Conservation (phyloP, 2,888 invertebrate genomes). For the Apotomis betuletana region DNA sequence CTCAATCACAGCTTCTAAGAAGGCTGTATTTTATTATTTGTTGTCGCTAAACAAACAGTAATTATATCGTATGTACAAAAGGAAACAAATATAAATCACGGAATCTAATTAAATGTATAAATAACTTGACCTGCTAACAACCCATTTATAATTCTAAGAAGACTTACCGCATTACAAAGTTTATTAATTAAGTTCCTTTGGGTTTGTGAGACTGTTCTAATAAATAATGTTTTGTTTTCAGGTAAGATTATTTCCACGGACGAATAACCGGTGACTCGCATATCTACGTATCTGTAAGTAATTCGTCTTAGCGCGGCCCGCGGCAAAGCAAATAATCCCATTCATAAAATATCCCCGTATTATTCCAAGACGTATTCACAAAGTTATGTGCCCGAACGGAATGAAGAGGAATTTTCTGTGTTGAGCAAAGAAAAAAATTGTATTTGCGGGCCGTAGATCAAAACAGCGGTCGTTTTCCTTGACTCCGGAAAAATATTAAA, state of each 20-base stretch:
- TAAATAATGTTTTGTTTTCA: slow-evolving; percentile 59
- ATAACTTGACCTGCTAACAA: slow-evolving; percentile 34
- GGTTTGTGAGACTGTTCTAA: slow-evolving; percentile 33
- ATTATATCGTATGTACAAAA: too few relatives aligned
- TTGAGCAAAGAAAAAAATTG: slow-evolving; percentile 62
- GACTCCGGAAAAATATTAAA: slow-evolving; percentile 71
- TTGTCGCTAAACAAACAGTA: neutral
- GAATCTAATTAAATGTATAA: slow-evolving; percentile 24
- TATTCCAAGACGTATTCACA: slow-evolving; percentile 66
- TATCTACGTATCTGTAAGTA: slow-evolving; percentile 27
- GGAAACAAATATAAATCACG: slow-evolving; percentile 24
- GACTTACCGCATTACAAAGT: slow-evolving; percentile 34
- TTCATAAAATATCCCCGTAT: slow-evolving; percentile 68
- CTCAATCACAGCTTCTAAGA: too few relatives aligned
- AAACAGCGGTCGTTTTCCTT: slow-evolving; percentile 70
- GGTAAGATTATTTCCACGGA: slow-evolving; percentile 54
- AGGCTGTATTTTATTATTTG: neutral
- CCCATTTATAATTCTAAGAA: slow-evolving; percentile 35
- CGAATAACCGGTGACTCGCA: slow-evolving; percentile 4
- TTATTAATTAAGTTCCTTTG: slow-evolving; percentile 37
- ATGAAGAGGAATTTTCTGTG: slow-evolving; percentile 63
- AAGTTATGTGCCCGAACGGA: slow-evolving; percentile 64
- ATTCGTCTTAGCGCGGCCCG: slow-evolving; percentile 49
- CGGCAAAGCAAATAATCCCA: slow-evolving; percentile 58
- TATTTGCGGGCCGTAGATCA: slow-evolving; percentile 72